These are phyloP conservation scores for Synergus japonicus DNA, from an alignment of 2,888 invertebrate genomes.

Conservation along the genomic window DNA sequence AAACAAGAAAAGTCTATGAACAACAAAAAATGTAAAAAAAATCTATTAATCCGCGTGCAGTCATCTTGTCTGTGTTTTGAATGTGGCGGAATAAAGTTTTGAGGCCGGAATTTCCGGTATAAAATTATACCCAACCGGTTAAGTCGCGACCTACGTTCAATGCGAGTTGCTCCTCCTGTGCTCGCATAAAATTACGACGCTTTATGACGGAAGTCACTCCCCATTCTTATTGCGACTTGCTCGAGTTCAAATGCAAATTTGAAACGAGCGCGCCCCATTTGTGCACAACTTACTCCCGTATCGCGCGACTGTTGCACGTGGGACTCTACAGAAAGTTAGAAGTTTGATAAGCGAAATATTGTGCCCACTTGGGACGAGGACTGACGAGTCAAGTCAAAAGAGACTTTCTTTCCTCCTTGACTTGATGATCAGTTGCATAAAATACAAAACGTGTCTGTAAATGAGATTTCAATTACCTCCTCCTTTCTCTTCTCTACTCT, in stretches of 20 bases:
- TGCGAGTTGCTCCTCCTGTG: constrained; percentile 46
- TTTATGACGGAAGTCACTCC: constrained; percentile 59
- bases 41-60: constrained; percentile 18
- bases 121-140: constrained; percentile 59
- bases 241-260: constrained; percentile 67
- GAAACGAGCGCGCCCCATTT: constrained; percentile 52
- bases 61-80: constrained; percentile 30
- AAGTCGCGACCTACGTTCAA: constrained; percentile 51
- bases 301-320: constrained; percentile 42
- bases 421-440: constrained; percentile 13
- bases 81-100: constrained; percentile 38
- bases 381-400: constrained; percentile 46
- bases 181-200: constrained; percentile 59
- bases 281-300: constrained; percentile 51
- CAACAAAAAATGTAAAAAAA: constrained; percentile 14
- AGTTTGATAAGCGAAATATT: constrained; percentile 57
- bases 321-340: constrained; percentile 49
- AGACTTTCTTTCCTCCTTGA: neutral
- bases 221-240: constrained; percentile 62
- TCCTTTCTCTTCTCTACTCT: neutral
- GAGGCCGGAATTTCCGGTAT: constrained; percentile 50
- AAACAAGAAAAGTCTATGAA: neutral
- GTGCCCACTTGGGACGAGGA: constrained; percentile 48
- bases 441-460: neutral
- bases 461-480: neutral